Conservation (phyloP, 1,140 invertebrate species). For the Trissolcus basalis region DNA sequence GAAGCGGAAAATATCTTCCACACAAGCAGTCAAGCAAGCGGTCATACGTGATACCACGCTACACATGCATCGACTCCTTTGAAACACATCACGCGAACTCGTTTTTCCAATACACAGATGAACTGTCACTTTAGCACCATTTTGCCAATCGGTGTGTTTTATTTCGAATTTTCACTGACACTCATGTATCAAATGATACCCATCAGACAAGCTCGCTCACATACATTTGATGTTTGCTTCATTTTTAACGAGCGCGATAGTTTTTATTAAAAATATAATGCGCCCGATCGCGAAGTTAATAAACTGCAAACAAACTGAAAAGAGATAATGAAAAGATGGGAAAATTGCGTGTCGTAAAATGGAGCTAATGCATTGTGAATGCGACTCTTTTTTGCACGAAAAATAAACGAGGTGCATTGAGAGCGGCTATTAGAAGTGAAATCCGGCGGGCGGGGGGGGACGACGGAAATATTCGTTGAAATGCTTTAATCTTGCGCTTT, state of each 20-base stretch:
- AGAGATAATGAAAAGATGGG: background rate
- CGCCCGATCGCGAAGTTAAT: background rate
- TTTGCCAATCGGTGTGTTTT: background rate
- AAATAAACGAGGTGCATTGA: slow-evolving; percentile 27
- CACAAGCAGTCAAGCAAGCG: slow-evolving; percentile 18
- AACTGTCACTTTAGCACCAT: slow-evolving; percentile 17
- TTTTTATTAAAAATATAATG: no score
- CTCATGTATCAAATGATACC: no score
- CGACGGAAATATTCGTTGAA: slow-evolving; percentile 11
- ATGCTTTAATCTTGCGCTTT: slow-evolving; percentile 13
- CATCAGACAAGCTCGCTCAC: no score
- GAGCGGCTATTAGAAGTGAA: slow-evolving; percentile 16
- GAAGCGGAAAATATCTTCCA: slow-evolving; percentile 35
- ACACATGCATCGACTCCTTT: slow-evolving; percentile 18
- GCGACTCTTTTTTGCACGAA: slow-evolving; percentile 18
- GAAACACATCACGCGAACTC: slow-evolving; percentile 4
- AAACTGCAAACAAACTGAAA: background rate
- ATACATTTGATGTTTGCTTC: no score
- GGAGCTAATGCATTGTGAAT: slow-evolving; percentile 15
- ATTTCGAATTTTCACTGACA: slow-evolving; percentile 3
- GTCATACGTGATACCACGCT: slow-evolving; percentile 14
- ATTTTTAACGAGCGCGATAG: no score
- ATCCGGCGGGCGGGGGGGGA: no score
- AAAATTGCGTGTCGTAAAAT: slow-evolving; percentile 10
- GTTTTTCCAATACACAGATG: slow-evolving; percentile 13